Percentiles rank a stretch among this genome's conserved stretches.
These are phyloP conservation scores for Drosophila trapezifrons DNA, from an alignment of 1,140 invertebrate species.

Conservation along the genomic window DNA sequence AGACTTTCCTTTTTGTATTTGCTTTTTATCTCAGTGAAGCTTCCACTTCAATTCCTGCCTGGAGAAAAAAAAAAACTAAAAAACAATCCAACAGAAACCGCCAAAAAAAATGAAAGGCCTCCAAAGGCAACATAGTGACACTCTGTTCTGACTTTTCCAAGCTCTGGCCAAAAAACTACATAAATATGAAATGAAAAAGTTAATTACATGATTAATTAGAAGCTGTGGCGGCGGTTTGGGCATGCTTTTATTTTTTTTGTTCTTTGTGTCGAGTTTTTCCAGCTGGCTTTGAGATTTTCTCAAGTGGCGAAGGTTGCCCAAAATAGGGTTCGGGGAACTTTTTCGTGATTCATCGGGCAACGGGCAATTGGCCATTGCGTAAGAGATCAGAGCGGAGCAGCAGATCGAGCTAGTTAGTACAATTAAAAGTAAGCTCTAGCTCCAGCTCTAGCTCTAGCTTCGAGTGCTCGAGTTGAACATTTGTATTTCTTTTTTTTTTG, in stretches of 20 bases:
- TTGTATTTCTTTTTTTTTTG: conserved; percentile 42
- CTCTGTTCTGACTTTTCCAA: conserved; percentile 52
- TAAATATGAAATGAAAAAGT: conserved; percentile 45
- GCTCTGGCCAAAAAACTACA: conserved; percentile 35
- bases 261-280: conserved; percentile 28
- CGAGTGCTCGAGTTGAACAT: conserved; percentile 40
- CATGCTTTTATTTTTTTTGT: conserved; percentile 26
- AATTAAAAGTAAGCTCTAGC: conserved; percentile 48
- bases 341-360: conserved; percentile 62
- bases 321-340: conserved; percentile 53
- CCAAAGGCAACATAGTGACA: conserved; percentile 43
- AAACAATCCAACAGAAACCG: conserved; percentile 8
- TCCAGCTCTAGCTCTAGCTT: background rate
- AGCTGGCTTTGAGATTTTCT: conserved; percentile 17
- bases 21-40: background rate
- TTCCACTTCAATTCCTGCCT: background rate
- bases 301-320: conserved; percentile 59
- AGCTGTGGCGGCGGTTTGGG: conserved; percentile 23
- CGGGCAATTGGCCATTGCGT: conserved; percentile 71
- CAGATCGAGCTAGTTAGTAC: conserved; percentile 54
- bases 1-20: conserved; percentile 1
- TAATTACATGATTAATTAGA: conserved; percentile 76
- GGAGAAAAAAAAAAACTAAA: conserved; percentile 21
- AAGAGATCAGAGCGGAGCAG: conserved; percentile 62
- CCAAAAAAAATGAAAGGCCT: conserved; percentile 61